Evolutionary conservation across 2,113 vertebrate species (phyloP).

Genomic region (Phrynosoma blainvillii): DNA sequence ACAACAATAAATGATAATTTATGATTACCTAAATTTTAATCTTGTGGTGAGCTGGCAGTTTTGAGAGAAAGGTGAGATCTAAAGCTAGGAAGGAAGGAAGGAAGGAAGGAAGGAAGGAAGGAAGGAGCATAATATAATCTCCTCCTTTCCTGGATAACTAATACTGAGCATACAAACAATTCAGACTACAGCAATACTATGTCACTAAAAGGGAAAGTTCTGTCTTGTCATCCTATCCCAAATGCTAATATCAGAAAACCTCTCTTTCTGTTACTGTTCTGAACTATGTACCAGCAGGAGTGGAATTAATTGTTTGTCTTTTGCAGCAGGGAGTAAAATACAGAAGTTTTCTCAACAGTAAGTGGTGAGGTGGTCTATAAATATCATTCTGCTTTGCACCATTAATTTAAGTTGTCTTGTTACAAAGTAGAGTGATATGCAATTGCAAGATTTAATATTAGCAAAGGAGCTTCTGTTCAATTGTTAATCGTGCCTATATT

Average conservation of each 20-base stretch:
- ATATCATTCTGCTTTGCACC: neutral
- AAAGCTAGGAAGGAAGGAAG: too few relatives aligned
- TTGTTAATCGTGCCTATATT: neutral
- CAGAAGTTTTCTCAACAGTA: neutral
- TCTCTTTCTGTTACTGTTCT: too few relatives aligned
- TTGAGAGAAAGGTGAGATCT: too few relatives aligned
- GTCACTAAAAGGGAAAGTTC: neutral
- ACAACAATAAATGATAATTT: too few relatives aligned
- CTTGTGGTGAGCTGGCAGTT: too few relatives aligned
- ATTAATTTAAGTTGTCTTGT: slow-evolving; percentile 15
- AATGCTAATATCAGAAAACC: neutral
- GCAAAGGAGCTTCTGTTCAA: slow-evolving; percentile 21
- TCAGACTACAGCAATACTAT: neutral
- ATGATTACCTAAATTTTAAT: too few relatives aligned
- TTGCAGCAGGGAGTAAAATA: neutral
- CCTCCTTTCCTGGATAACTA: too few relatives aligned
- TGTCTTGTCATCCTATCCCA: neutral
- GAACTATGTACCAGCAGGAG: too few relatives aligned
- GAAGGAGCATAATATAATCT: too few relatives aligned
- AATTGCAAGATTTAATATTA: slow-evolving; percentile 9
- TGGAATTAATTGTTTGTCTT: neutral
- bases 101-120: too few relatives aligned
- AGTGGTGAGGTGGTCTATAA: slow-evolving; percentile 25
- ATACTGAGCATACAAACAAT: too few relatives aligned
- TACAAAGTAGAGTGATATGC: slow-evolving; percentile 17